Base-by-base conservation (phyloP, 1,140 invertebrate species). In the Chironomus striatipennis region DNA sequence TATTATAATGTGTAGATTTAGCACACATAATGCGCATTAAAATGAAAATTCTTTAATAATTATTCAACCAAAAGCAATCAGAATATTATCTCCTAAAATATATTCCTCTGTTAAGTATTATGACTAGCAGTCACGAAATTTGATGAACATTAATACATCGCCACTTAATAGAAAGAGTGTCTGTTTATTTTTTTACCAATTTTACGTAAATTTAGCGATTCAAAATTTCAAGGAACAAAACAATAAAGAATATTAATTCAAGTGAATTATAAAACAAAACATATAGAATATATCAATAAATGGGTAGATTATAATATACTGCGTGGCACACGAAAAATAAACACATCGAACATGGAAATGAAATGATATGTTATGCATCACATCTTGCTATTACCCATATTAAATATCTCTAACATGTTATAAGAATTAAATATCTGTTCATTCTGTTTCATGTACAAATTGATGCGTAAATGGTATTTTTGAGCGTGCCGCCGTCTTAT, bases 311-410 rank as follows among this genome's bases (percentile, higher is more conserved):
- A n/a, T n/a, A 34, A 34, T 34, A 34, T 2, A 34, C 24, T 34
- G 24, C 5, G 24, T 34, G 24, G 24, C 24, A 34, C 24, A 34
- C 24, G 24, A 34, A n/a, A n/a, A 57, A 57, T n/a, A 57, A 57
- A 12, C 9, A 57, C 12, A n/a, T n/a, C 15, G 12, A n/a, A 57
- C 12, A n/a, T 57, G n/a, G 10, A 57, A 57, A 5, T 12, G 5
- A 57, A 57, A 57, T 57, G 47, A 57, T 57, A 57, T 15, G 47
- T 57, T 57, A 57, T 57, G 47, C 47, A 57, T n/a, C 47, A 57
- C 12, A 57, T 57, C 47, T 12, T 57, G 12, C 47, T 15, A 12
- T n/a, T 57, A n/a, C 12, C n/a, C n/a, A 4, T 57, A 57, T 34
- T 34, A 34, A 34, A 34, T 34, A 34, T 34, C 47, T n/a, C 12